Conservation (phyloP, 2,888 invertebrate genomes). For the Ormyrus rosae region DNA sequence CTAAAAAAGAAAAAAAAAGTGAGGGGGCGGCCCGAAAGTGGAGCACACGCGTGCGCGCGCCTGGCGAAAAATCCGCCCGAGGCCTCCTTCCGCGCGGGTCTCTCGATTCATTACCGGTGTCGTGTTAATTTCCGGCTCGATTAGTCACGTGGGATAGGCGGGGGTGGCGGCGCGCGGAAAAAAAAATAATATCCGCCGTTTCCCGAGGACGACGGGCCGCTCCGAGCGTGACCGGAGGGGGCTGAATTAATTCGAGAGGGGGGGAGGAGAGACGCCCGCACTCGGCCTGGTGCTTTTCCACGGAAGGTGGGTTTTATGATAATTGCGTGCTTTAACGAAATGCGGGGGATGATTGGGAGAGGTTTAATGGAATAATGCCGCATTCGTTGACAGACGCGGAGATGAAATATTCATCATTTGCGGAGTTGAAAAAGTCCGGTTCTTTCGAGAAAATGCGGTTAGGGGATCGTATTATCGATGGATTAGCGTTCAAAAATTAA, state of each 20-base stretch:
- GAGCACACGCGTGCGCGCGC: too few species aligned
- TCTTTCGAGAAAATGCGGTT: too few species aligned
- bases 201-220: conserved; percentile 50
- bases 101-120: conserved; percentile 61
- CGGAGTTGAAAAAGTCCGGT: too few species aligned
- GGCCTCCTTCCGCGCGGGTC: background rate
- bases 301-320: background rate
- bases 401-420: too few species aligned
- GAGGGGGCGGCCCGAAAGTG: background rate
- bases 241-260: conserved; percentile 25
- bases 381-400: too few species aligned
- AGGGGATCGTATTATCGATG: too few species aligned
- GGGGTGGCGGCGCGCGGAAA: conserved; percentile 63
- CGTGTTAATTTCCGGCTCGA: conserved; percentile 69
- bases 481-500: too few species aligned
- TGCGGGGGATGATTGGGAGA: too few species aligned
- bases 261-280: background rate
- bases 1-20: background rate
- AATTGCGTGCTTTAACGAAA: too few species aligned
- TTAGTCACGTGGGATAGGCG: conserved; percentile 62
- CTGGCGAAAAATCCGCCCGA: too few species aligned
- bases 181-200: conserved; percentile 65
- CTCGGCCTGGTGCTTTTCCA: background rate
- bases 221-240: conserved; percentile 59
- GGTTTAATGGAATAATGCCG: too few species aligned